Percentiles rank a stretch among this genome's conserved stretches.
Evolutionary conservation across 2,888 invertebrate genomes (phyloP).

Genomic region (Tinea semifulvella): DNA sequence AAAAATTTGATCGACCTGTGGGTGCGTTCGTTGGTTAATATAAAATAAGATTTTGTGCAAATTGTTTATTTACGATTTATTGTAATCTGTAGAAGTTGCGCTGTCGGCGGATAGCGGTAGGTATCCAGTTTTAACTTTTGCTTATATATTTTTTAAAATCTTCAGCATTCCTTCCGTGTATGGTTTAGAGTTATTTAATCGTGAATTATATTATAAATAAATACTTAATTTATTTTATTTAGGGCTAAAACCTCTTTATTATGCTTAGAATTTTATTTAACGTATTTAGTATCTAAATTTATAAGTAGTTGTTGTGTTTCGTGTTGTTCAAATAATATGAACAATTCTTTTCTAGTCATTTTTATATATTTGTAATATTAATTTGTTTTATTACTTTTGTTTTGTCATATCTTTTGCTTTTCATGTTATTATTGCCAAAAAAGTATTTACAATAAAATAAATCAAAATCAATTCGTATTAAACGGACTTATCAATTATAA

Average conservation of each 20-base stretch:
- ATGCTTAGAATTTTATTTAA: too few species aligned
- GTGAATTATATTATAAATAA: too few species aligned
- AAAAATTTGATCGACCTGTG: conserved; percentile 41
- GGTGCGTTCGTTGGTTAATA: conserved; percentile 32
- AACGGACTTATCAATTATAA: not conserved
- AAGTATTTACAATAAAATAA: not conserved
- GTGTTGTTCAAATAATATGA: conserved; percentile 33
- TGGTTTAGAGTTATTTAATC: too few species aligned
- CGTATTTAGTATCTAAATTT: conserved; percentile 31
- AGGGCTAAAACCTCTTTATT: too few species aligned
- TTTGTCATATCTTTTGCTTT: conserved; percentile 7
- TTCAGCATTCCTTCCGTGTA: too few species aligned
- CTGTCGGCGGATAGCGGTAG: too few species aligned
- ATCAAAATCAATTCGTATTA: conserved; percentile 1
- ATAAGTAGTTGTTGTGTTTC: conserved; percentile 55
- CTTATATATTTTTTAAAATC: too few species aligned
- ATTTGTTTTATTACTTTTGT: conserved; percentile 6
- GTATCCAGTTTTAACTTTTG: too few species aligned
- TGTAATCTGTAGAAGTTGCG: too few species aligned
- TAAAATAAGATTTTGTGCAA: not conserved
- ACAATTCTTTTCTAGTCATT: conserved; percentile 1
- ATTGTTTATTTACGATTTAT: not conserved
- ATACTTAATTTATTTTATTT: too few species aligned
- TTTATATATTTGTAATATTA: conserved; percentile 5
- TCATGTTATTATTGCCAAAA: not conserved